Evolutionary conservation across 2,888 invertebrate genomes (phyloP), one percentile per base, ranked within the genome.

Genomic region (Tipula confusa): DNA sequence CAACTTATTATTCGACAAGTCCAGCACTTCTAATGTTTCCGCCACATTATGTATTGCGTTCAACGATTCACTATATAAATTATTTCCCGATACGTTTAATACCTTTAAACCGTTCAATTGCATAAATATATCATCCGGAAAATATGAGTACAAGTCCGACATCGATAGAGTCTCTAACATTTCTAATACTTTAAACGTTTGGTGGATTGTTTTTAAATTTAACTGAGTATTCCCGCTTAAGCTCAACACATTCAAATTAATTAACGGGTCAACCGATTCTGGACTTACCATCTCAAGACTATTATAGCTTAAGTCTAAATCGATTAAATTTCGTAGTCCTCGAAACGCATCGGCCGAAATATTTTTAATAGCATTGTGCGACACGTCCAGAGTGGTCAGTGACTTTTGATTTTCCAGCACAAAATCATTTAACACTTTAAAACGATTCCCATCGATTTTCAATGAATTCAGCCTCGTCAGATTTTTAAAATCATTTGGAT

Each of bases 221-320:
- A 89, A 89, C 36, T 87, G 87, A 1, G 87, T 85, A 85, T 94
- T 95, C 7, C 94, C 94, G 86, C 95, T 94, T 82, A 95, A 92
- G 87, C 93, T 92, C 15, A 95, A 91, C 82, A 91, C 91, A 87
- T 91, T 91, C 83, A 95, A 89, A 79, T 92, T 92, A 86, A 85
- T 86, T 83, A 89, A 85, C 82, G 87, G 87, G 28, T 88, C 86
- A 83, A 89, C 88, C 4, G 89, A 88, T 85, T 93, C 92, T 5
- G 93, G 91, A 87, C 94, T 93, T 85, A 95, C 91, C 82, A 92
- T 91, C 86, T 93, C 92, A 85, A 95, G 91, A 89, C 94, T 94
- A 88, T 96, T 95, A 88, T 93, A 93, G 85, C 94, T 93, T 84
- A 96, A 91, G 88, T 96, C 95, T 85, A 96, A 89, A 86, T 93